Percentiles rank a stretch among this genome's conserved stretches.
These are phyloP conservation scores for Dysidea cf. avara DNA, from an alignment of 37 sponge, comb jelly and placozoan genomes.

Conservation along the genomic window DNA sequence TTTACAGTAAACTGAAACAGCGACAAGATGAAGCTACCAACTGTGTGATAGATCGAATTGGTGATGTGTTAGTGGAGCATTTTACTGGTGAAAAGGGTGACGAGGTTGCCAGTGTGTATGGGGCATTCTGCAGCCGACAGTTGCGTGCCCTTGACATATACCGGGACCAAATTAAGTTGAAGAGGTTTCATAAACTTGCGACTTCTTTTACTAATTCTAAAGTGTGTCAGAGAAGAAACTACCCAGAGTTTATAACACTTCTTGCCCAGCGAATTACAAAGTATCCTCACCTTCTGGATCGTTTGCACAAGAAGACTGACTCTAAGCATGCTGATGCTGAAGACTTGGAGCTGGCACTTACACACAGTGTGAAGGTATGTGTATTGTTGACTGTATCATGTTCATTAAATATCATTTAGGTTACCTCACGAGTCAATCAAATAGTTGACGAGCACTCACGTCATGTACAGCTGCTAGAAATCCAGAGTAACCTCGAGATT, in stretches of 20 bases:
- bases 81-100: slow-evolving; percentile 43
- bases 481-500: slow-evolving; percentile 64
- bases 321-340: slow-evolving; percentile 3
- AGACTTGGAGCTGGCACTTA: neutral
- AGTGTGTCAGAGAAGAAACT: slow-evolving; percentile 56
- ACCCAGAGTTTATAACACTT: slow-evolving; percentile 62
- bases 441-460: slow-evolving; percentile 54
- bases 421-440: neutral
- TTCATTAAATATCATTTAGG: no score
- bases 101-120: slow-evolving; percentile 39
- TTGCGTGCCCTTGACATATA: slow-evolving; percentile 51
- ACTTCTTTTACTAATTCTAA: slow-evolving; percentile 46
- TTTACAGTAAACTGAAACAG: slow-evolving; percentile 23
- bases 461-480: slow-evolving; percentile 36
- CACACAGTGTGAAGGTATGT: no score
- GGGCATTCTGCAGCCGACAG: slow-evolving; percentile 54
- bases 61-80: slow-evolving; percentile 58
- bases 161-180: slow-evolving; percentile 70
- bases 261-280: slow-evolving; percentile 63
- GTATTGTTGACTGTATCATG: no score
- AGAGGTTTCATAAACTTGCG: slow-evolving; percentile 49
- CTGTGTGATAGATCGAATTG: slow-evolving; percentile 37
- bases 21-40: slow-evolving; percentile 8
- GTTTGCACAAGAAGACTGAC: slow-evolving; percentile 65
- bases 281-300: slow-evolving; percentile 41